Base-by-base conservation (phyloP, 2,888 invertebrate genomes). In the Tortricodes alternella region DNA sequence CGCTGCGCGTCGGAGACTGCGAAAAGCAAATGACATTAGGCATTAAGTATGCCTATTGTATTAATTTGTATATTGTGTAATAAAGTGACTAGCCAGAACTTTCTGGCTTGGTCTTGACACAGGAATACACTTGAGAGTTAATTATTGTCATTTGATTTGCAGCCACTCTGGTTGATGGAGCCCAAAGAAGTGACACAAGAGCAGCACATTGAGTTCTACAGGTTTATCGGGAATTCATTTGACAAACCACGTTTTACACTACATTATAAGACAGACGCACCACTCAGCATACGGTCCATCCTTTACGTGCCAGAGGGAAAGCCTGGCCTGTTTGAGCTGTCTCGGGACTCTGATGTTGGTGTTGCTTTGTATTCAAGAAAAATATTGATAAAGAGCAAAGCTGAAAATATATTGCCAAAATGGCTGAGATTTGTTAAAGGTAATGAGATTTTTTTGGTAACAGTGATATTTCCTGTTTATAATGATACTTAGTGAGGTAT, bases 391-490 rank as follows among this genome's bases (percentile, higher is more conserved):
- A 97, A 98, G 85, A 95, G 94, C 70, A 96, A 95, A 76, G 96
- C 97, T 0, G 97, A 97, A 58, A 96, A 97, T 73, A 93, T 99
- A 63, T 87, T 99, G 61, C 98, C 98, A 0, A 97, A 97, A 76
- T 99, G 98, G 97, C 90, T 99, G 66, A 92, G 99, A 68, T 99
- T 99, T 85, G 92, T 99, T 2, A 98, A 98, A 93, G 99, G 95
- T 93, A 75, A 66, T n/a, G n/a, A n/a, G n/a, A n/a, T n/a, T n/a
- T n/a, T n/a, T n/a, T n/a, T n/a, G n/a, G n/a, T n/a, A n/a, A n/a
- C n/a, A n/a, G n/a, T 44, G 8, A 15, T 41, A 11, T 1, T 38
- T 3, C 7, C 9, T 1, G 18, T 34, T 38, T 9, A 3, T 19
- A 38, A 38, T 11, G n/a, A 21, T 32, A n/a, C 13, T 5, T 34